These are phyloP conservation scores for Colistium nudipinnis DNA, from an alignment of 2,113 vertebrate species.

Conservation along the genomic window DNA sequence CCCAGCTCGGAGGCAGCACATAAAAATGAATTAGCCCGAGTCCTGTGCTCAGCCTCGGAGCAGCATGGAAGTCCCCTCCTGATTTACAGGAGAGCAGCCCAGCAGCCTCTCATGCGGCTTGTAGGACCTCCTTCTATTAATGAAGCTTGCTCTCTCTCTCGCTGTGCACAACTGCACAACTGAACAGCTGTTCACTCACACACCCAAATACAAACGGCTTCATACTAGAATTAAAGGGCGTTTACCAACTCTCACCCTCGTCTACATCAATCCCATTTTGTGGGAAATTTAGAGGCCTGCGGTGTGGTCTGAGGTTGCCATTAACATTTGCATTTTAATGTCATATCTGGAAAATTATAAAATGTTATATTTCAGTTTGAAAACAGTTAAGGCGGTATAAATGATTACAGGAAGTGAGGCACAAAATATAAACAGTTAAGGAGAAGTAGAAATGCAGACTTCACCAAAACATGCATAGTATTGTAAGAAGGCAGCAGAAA, in stretches of 20 bases:
- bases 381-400: not conserved
- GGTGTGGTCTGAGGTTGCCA: conserved; percentile 15
- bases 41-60: conserved; percentile 42
- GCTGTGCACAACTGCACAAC: conserved; percentile 6
- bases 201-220: conserved; percentile 4
- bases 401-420: not conserved
- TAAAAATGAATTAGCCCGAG: conserved; percentile 63
- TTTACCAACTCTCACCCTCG: not conserved
- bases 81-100: conserved; percentile 66
- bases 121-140: conserved; percentile 59
- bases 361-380: not conserved
- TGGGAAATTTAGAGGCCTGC: not conserved
- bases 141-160: conserved; percentile 35
- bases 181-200: not conserved
- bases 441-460: not conserved
- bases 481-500: conserved; percentile 1
- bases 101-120: conserved; percentile 40
- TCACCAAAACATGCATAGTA: not conserved
- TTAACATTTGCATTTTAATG: conserved; percentile 8
- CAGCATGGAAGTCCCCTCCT: conserved; percentile 59
- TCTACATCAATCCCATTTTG: not conserved
- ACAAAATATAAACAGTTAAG: not conserved
- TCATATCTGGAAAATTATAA: not conserved
- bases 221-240: not conserved
- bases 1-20: conserved; percentile 43